Evolutionary conservation across 1,140 invertebrate genomes (phyloP), one percentile per base, ranked within the genome.

Genomic region (Drosophila carrolli): DNA sequence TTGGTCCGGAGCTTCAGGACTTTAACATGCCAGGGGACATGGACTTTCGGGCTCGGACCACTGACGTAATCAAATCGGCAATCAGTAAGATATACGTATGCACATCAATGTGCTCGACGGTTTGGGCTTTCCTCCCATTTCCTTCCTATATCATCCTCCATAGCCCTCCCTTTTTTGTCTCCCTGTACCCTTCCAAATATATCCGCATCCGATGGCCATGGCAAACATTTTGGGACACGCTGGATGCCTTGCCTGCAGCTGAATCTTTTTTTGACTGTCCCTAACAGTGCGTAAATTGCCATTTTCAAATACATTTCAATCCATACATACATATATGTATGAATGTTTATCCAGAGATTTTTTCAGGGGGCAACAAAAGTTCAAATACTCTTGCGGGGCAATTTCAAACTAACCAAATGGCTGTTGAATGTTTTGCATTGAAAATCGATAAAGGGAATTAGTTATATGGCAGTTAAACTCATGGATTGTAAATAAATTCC

Each of bases 61-160:
- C 83, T 88, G 83, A 86, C 79, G 83, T 86, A 86, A 86, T 86
- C 83, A 83, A 86, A 86, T 86, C 83, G 83, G 54, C 83, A 88
- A 86, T 86, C 83, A 83, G 59, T 62, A 66, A 77, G 71, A 76
- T 78, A 88, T 88, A 86, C 80, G 54, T 84, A 79, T 85, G 81
- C 76, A 73, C 72, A 77, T 76, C 81, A 79, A 68, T 80, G 81
- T 81, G 77, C 73, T 67, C 44, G 59, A 84, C 73, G 81, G 81
- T 62, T 63, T 83, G 61, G 50, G 40, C 48, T 19, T 58, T 44
- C 29, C 14, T 19, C 44, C 35, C 35, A 27, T 27, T 32, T 46
- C 35, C 46, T 11, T n/a, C 29, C 47, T 23, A 38, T n/a, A 50
- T 50, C 37, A 43, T 11, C 57, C 8, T 29, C 11, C 51, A 9